Evolutionary conservation across 2,888 invertebrate species (phyloP).

Genomic region (Odontomyia ornata): DNA sequence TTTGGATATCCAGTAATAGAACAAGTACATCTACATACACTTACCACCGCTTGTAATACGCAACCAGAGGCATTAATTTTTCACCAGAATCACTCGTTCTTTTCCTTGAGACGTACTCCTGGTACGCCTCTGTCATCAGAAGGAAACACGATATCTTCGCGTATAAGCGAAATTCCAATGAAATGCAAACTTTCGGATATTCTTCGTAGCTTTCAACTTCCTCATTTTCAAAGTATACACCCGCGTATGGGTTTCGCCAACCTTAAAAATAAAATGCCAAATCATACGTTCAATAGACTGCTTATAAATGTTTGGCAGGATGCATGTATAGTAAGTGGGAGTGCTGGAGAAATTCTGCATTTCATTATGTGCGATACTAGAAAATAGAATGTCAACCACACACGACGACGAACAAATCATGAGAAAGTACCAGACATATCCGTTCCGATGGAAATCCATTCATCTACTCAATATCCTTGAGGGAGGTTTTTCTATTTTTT

Average conservation of each 20-base stretch:
- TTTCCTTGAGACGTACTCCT: not conserved
- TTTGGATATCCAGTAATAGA: conserved; percentile 3
- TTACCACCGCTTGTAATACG: not conserved
- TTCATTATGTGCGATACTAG: conserved; percentile 5
- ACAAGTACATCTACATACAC: not conserved
- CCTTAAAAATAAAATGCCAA: not conserved
- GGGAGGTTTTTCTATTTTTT: not conserved
- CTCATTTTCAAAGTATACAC: too few relatives aligned
- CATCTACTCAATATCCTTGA: not conserved
- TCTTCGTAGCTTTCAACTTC: not conserved
- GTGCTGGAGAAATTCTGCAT: not conserved
- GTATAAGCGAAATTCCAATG: not conserved
- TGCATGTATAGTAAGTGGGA: not conserved
- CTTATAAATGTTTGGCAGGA: not conserved
- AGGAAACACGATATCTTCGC: not conserved
- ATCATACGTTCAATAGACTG: not conserved
- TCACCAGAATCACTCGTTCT: not conserved
- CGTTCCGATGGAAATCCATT: not conserved
- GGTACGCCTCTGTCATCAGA: not conserved
- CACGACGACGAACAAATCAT: not conserved
- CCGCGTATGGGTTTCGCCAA: not conserved
- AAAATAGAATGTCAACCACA: conserved; percentile 13
- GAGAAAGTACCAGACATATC: not conserved
- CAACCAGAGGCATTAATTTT: not conserved
- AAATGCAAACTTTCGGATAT: not conserved